Conservation (phyloP, 1,140 invertebrate species). For the Pentalonia nigronervosa region DNA sequence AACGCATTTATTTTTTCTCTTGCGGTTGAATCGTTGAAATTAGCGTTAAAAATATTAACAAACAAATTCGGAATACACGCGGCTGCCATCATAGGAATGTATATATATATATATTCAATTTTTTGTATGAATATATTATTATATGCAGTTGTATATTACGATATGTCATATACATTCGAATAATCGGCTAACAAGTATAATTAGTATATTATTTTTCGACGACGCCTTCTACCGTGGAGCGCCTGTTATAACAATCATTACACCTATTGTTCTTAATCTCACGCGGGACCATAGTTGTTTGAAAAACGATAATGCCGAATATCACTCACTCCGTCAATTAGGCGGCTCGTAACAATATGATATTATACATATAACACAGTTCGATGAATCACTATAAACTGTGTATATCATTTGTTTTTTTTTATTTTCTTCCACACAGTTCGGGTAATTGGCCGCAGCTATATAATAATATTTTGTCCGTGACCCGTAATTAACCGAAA, state of each 20-base stretch:
- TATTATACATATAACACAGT: neutral
- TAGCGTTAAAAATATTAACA: too few species aligned
- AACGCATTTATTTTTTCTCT: too few species aligned
- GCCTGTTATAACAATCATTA: conserved; percentile 17
- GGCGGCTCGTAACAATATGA: neutral
- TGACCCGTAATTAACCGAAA: conserved; percentile 31
- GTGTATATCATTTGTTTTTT: neutral
- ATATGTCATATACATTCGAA: too few species aligned
- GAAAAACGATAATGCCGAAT: conserved; percentile 28
- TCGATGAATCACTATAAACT: conserved; percentile 35
- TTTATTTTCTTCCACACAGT: neutral
- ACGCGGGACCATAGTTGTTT: neutral
- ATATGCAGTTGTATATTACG: too few species aligned
- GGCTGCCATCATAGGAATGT: too few species aligned
- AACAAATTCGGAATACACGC: too few species aligned
- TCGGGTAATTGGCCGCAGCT: neutral
- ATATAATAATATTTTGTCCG: conserved; percentile 22
- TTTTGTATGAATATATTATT: too few species aligned
- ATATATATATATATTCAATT: too few species aligned
- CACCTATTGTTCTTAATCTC: neutral
- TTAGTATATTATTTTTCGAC: neutral
- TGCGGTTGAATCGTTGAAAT: too few species aligned
- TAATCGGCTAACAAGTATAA: neutral
- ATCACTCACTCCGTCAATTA: conserved; percentile 40
- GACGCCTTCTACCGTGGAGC: neutral